Conservation (phyloP, 2,888 invertebrate species). For the Sturmia bella region DNA sequence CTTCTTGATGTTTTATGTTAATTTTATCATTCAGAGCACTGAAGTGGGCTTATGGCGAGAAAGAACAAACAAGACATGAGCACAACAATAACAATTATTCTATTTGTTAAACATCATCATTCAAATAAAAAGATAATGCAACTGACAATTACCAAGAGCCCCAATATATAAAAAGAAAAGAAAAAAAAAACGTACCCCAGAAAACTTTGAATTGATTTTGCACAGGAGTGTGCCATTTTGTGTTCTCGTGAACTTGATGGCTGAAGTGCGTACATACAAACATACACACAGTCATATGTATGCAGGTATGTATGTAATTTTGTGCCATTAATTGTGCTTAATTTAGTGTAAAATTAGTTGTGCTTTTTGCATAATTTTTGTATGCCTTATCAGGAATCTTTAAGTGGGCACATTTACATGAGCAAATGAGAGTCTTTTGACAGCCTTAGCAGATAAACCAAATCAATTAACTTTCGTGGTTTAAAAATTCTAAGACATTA, state of each 20-base stretch:
- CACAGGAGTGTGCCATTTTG: background rate
- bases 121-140: constrained; percentile 48
- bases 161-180: constrained; percentile 41
- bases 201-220: constrained; percentile 64
- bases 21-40: constrained; percentile 16
- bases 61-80: constrained; percentile 12
- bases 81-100: constrained; percentile 60
- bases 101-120: constrained; percentile 62
- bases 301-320: too few relatives aligned
- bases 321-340: constrained; percentile 64
- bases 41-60: constrained; percentile 9
- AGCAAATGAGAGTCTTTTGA: constrained; percentile 14
- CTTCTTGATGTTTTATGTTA: too few relatives aligned
- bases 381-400: constrained; percentile 26
- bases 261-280: too few relatives aligned
- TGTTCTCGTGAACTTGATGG: constrained; percentile 3
- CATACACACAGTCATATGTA: too few relatives aligned
- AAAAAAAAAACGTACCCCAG: constrained; percentile 47
- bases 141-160: constrained; percentile 66
- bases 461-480: too few relatives aligned
- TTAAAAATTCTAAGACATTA: too few relatives aligned
- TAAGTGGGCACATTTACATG: background rate
- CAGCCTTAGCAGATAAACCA: background rate
- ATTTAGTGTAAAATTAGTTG: constrained; percentile 70
- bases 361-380: constrained; percentile 36